Percentiles rank a stretch among this genome's conserved stretches.
Evolutionary conservation across 2,797 vertebrate species (phyloP).

Genomic region (Chromobotia macracanthus): DNA sequence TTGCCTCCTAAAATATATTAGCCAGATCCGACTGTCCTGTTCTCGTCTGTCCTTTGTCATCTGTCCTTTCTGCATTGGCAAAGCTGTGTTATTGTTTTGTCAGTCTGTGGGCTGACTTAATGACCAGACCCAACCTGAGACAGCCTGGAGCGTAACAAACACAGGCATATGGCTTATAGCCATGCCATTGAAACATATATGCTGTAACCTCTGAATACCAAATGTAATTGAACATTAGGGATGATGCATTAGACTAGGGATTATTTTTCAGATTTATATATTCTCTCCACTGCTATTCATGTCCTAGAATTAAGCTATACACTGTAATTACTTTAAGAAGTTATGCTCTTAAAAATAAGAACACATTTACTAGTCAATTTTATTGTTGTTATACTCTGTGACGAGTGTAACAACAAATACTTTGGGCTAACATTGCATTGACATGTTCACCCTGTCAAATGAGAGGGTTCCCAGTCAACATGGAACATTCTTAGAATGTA

Average conservation of each 20-base stretch:
- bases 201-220: not conserved
- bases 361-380: too few relatives aligned
- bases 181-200: conserved; percentile 6
- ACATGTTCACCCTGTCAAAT: too few relatives aligned
- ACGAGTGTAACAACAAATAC: too few relatives aligned
- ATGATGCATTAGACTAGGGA: not conserved
- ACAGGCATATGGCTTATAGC: not conserved
- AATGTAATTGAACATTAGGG: not conserved
- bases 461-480: too few relatives aligned
- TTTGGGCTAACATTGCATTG: too few relatives aligned
- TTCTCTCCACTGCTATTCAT: too few relatives aligned
- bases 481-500: too few relatives aligned
- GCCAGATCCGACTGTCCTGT: not conserved
- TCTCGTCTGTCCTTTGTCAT: conserved; percentile 14
- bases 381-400: too few relatives aligned
- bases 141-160: conserved; percentile 16
- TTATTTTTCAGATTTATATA: not conserved
- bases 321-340: too few relatives aligned
- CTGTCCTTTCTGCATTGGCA: conserved; percentile 39
- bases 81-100: conserved; percentile 2
- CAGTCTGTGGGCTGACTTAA: conserved; percentile 32
- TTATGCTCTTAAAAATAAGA: too few relatives aligned
- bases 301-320: too few relatives aligned
- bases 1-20: conserved; percentile 5
- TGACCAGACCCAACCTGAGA: conserved; percentile 38